Evolutionary conservation across 2,888 invertebrate genomes (phyloP), one percentile per base, ranked within the genome.

Genomic region (Rhagium mordax): DNA sequence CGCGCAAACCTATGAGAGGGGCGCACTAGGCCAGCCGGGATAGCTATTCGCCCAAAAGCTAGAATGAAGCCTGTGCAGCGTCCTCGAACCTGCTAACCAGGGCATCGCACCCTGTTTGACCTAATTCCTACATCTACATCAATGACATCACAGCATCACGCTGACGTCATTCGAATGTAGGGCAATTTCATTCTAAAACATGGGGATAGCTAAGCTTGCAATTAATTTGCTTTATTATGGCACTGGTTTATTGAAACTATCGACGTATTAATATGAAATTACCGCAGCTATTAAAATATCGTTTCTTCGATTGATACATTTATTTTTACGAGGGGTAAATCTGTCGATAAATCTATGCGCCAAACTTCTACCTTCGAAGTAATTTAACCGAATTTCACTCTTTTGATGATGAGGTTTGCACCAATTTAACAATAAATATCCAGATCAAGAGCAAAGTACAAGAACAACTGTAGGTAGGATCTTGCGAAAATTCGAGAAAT

Each of bases 141-240:
- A 88, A 89, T 91, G 91, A 91, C 91, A 91, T 91, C 91, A 91
- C 89, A 87, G 91, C 91, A 91, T 91, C 91, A 91, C 89, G 87
- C 74, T 84, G 85, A 87, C 84, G 86, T 87, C 87, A 86, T 83
- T 82, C 71, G 69, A 78, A 84, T 84, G 79, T 78, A 87, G 79
- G 75, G 79, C 81, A 91, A 90, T 91, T 91, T 91, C 91, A 91
- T 91, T 91, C 91, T 91, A 89, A 91, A 91, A 91, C 89, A 89
- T 80, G 77, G 80, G 79, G 76, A 79, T 79, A 87, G 86, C 87
- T 69, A 74, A 67, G 65, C 57, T 75, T 55, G 75, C 75, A 77
- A 79, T 79, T 80, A 79, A 80, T 80, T 72, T 74, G 75, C 75
- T 77, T 67, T 65, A 62, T 33, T 13, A 41, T 41, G 13, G 3